phyloP scores from a whole-genome alignment of 2,113 vertebrate genomes.

The Noctilio leporinus region DNA sequence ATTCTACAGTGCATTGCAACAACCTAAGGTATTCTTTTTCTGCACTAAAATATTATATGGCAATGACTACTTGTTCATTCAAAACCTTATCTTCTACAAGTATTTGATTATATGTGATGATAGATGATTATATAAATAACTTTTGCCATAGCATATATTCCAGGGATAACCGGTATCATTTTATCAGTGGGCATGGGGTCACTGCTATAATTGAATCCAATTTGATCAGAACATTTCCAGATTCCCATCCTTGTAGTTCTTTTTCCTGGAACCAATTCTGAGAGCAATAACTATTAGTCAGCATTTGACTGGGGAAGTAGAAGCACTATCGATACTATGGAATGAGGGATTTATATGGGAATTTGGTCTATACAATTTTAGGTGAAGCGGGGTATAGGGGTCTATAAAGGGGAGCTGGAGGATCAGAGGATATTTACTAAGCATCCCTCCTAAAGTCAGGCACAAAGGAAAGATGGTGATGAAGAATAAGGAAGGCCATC shows the following conservation, averaged over 20 bases:
- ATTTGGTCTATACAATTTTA: not conserved
- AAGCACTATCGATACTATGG: not conserved
- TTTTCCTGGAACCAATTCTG: not conserved
- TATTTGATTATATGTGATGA: not conserved
- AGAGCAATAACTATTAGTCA: not conserved
- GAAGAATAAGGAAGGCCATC: not conserved
- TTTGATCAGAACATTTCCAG: not conserved
- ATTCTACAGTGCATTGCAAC: not conserved
- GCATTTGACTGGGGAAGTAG: not conserved
- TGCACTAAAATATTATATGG: not conserved
- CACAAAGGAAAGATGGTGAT: not conserved
- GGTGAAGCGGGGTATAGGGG: not conserved
- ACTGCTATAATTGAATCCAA: not conserved
- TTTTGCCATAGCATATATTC: not conserved
- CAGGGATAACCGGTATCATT: not conserved
- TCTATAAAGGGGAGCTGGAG: not conserved
- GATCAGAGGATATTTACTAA: not conserved
- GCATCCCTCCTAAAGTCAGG: not conserved
- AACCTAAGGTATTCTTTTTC: not conserved
- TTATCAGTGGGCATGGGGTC: not conserved
- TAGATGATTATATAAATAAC: not conserved
- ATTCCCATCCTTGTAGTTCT: not conserved
- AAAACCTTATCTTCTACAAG: not conserved
- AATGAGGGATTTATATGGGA: not conserved
- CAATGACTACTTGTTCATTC: not conserved